Evolutionary conservation across 2,797 vertebrate genomes (phyloP), one percentile per base, ranked within the genome.

Genomic region (Hemitrygon akajei): DNA sequence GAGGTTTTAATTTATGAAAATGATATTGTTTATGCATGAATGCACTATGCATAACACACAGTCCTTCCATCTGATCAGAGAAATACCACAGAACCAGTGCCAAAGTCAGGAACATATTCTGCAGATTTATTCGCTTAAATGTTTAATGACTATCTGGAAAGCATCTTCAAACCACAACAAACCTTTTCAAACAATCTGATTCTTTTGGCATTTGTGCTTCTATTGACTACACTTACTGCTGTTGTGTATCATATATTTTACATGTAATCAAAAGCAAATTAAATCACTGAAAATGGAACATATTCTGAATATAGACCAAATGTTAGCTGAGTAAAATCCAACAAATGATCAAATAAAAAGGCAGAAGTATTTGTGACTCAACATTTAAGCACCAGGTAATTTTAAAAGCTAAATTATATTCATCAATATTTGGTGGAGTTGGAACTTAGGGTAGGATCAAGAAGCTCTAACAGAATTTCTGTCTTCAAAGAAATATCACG

Each of bases 1-100:
- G 95, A 98, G 97, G 97, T 97, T 98, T 98, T 98, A 98, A 98
- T 98, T 98, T 98, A 98, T 98, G 97, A 98, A 98, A 98, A 98
- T 98, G 96, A 98, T 98, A 98, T 98, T 94, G 96, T 97, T 98
- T 98, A 98, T 98, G 98, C 98, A 98, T 98, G 97, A 97, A 97
- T 97, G 96, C 97, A 96, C 96, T 96, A 96, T 96, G 97, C 97
- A 97, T 96, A 97, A 96, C 96, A 96, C 71, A 93, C 95, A 96
- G 96, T 96, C 96, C 96, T 97, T 97, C 96, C 97, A 97, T 97
- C 96, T 97, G 97, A 97, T 96, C 96, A 96, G 96, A 97, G 96
- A 96, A 96, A 97, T 96, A 95, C 96, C 96, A 96, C 95, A 96
- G 95, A 97, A 96, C 95, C 96, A 95, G 95, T 96, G 96, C 97